Conservation (phyloP, 2,888 invertebrate genomes). For the Strigamia crassipes region DNA sequence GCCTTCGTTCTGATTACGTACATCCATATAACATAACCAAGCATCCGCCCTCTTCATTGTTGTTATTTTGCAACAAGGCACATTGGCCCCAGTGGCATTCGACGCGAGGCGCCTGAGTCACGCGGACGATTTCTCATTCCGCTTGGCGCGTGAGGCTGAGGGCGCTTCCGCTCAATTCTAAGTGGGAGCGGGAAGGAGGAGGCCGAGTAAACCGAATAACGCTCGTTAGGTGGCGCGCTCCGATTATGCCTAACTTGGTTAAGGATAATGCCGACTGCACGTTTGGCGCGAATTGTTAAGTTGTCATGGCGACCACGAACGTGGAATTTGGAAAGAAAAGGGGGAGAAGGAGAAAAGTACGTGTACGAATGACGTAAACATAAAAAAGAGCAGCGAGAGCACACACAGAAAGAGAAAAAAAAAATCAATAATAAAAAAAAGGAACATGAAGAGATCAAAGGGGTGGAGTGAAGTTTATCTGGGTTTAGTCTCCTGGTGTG, state of each 20-base stretch:
- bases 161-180: slow-evolving; percentile 41
- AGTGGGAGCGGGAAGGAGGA: slow-evolving; percentile 43
- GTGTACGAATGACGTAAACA: not conserved
- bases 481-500: slow-evolving; percentile 23
- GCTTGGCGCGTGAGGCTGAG: slow-evolving; percentile 41
- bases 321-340: slow-evolving; percentile 33
- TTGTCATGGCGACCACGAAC: slow-evolving; percentile 46
- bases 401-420: not conserved
- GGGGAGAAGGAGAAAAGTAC: not conserved
- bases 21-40: not conserved
- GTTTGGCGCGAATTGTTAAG: slow-evolving; percentile 47
- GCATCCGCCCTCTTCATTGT: slow-evolving; percentile 38
- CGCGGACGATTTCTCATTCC: slow-evolving; percentile 43
- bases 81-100: slow-evolving; percentile 9
- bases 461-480: slow-evolving; percentile 23
- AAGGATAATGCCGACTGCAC: slow-evolving; percentile 46
- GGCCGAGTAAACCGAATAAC: slow-evolving; percentile 46
- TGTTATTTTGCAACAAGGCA: slow-evolving; percentile 29
- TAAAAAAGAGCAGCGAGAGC: not conserved
- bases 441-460: slow-evolving; percentile 14
- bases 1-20: slow-evolving; percentile 1
- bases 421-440: slow-evolving; percentile 12
- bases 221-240: slow-evolving; percentile 44
- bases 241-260: slow-evolving; percentile 48
- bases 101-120: slow-evolving; percentile 27